Base-by-base conservation (phyloP, 2,113 vertebrate species). In the Uria aalge region DNA sequence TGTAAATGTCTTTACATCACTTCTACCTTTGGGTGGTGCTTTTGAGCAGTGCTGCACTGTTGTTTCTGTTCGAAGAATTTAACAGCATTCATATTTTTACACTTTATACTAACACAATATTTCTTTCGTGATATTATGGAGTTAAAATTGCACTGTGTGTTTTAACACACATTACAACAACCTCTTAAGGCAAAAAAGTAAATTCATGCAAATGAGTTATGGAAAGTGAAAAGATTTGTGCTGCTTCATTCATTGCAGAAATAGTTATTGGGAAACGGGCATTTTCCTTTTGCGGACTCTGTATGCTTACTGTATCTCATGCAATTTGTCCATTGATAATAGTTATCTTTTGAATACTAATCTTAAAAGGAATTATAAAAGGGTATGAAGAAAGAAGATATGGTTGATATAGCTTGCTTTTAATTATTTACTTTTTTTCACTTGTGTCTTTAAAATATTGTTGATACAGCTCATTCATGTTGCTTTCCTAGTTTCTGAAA, bases 1-100 rank as follows among this genome's bases (percentile, higher is more conserved):
- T 94, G 40, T 16, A 50, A 52, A 66, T 88, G 98, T 77, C 88
- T 97, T 93, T 98, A 94, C 97, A 97, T 94, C 57, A 34, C 47
- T 97, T 95, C 96, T 52, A 91, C 98, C 98, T 98, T 95, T 98
- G 98, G 98, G 98, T 98, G 98, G 98, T 96, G 98, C 98, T 98
- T 98, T 99, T 98, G 98, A 98, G 98, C 98, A 98, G 95, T 40
- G 95, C 96, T 98, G 85, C 75, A 38, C 50, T 1, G 74, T 32
- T 40, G 88, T 79, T 79, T 86, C 84, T 57, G 14, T 85, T 78
- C 12, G 2, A 93, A 76, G 77, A 92, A 59, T 87, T 74, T 77
- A 86, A 41, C 73, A 52, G 92, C 73, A 19, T 82, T 97, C 85
- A 45, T 93, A 77, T 96, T 96, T 97, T 80, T 77, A 18, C 82